Evolutionary conservation across 2,888 invertebrate species (phyloP), one percentile per base, ranked within the genome.

Genomic region (Temnothorax rugatulus): DNA sequence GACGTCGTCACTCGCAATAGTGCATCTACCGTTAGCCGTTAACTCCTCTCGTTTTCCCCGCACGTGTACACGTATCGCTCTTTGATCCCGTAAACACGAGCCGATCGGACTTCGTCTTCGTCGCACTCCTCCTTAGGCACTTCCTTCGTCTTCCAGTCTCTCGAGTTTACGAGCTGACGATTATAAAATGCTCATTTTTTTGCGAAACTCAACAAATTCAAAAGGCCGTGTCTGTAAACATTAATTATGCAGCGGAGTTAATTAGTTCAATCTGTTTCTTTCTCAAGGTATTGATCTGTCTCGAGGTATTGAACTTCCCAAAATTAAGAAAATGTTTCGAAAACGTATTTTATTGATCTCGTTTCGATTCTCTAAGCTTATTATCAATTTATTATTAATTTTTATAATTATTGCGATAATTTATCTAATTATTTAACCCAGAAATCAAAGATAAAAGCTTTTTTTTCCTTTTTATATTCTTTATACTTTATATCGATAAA

Each of bases 21-120:
- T n/a, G 38, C 59, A 71, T 81, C 59, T 71, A 81, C 79, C 79
- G 79, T 81, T 81, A 81, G 41, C 18, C 61, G 41, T 44, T 63
- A 41, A 54, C 63, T 63, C 38, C 50, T 61, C 57, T 54, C 52
- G 5, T 59, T 47, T 74, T 59, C 38, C 47, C 25, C 34, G 34
- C 38, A 61, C 38, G 38, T 47, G 59, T 18, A 47, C 71, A 11
- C 11, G 9, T 21, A 52, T 29, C 52, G 13, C 41, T n/a, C 41
- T 77, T n/a, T 25, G n/a, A 54, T 66, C n/a, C 5, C 41, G n/a
- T 41, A 44, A 77, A 66, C 15, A 25, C 38, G 29, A 4, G 1
- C 18, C 25, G 44, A 59, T 7, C 34, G 47, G 21, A 61, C 25
- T 25, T 68, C 5, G 11, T 64, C 52, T 52, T 29, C 15, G 9